phyloP scores from a whole-genome alignment of 1,140 invertebrate genomes.

The Drosophila albomicans region DNA sequence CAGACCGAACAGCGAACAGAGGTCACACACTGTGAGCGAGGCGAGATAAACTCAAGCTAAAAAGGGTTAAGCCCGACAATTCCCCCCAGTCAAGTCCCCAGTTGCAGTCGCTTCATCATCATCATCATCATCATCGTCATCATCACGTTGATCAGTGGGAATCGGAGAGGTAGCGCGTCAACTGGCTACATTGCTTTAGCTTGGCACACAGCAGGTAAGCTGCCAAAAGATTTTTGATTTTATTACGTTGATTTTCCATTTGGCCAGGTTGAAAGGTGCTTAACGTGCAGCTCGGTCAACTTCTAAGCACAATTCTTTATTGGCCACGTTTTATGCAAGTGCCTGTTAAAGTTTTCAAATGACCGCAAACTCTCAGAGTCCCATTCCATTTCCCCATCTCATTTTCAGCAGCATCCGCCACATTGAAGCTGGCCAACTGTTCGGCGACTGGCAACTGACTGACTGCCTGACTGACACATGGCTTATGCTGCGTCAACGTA shows the following conservation, averaged over 20 bases:
- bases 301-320: constrained; percentile 67
- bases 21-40: constrained; percentile 33
- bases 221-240: constrained; percentile 69
- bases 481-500: constrained; percentile 77
- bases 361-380: constrained; percentile 24
- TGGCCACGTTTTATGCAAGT: constrained; percentile 67
- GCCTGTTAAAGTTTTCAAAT: constrained; percentile 27
- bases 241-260: constrained; percentile 73
- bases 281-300: constrained; percentile 64
- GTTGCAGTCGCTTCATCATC: constrained; percentile 19
- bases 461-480: constrained; percentile 73
- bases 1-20: constrained; percentile 6
- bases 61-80: constrained; percentile 34
- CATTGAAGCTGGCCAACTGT: constrained; percentile 3
- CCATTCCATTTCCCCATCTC: background rate
- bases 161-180: constrained; percentile 15
- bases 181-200: constrained; percentile 7
- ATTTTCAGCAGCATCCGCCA: constrained; percentile 1
- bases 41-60: constrained; percentile 32
- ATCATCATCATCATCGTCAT: constrained; percentile 19
- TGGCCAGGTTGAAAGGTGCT: constrained; percentile 76
- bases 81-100: constrained; percentile 10
- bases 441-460: constrained; percentile 6
- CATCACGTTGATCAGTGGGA: constrained; percentile 14
- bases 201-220: constrained; percentile 64